Base-by-base conservation (phyloP, 2,797 vertebrate genomes). In the Nannoperca australis region DNA sequence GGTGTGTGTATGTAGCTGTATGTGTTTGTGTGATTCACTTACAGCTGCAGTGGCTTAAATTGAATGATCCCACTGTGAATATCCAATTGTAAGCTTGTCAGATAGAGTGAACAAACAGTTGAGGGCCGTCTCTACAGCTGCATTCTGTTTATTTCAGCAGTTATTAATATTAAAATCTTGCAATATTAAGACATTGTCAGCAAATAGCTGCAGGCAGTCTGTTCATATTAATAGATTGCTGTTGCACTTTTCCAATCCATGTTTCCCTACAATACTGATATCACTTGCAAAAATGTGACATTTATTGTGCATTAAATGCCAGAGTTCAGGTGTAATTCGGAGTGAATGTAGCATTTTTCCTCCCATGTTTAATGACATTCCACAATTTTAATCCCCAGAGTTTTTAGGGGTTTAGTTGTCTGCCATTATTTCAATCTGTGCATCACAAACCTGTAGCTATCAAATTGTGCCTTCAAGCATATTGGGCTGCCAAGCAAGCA, bases 1-100 rank as follows among this genome's bases (percentile, higher is more conserved):
- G 98, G 97, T 99, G 30, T 50, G 36, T 38, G 36, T 38, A 38
- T 38, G 36, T 60, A 63, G 45, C 30, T 32, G 30, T 53, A 18
- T 44, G 64, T 27, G 62, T 17, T 9, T 59, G 42, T 78, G 34
- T 65, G 71, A 72, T 56, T 82, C 58, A 53, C 32, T 50, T 14
- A 42, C 61, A 73, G 62, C 61, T 54, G 44, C 73, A 70, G n/a
- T 42, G 71, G 50, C 71, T 76, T 64, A 61, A 4, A 71, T 55
- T 30, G 10, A 69, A 70, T 10, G 17, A 66, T 45, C 27, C 45
- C 42, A 0, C 1, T 60, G 54, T 80, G 61, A 78, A 64, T 49
- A 85, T 76, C 20, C 62, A 72, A 56, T 69, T 70, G 71, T 61
- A 49, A 70, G 44, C 24, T 7, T 55, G 83, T 89, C 69, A 78